phyloP scores from a whole-genome alignment of 1,140 invertebrate species.

The Colletes gigas region DNA sequence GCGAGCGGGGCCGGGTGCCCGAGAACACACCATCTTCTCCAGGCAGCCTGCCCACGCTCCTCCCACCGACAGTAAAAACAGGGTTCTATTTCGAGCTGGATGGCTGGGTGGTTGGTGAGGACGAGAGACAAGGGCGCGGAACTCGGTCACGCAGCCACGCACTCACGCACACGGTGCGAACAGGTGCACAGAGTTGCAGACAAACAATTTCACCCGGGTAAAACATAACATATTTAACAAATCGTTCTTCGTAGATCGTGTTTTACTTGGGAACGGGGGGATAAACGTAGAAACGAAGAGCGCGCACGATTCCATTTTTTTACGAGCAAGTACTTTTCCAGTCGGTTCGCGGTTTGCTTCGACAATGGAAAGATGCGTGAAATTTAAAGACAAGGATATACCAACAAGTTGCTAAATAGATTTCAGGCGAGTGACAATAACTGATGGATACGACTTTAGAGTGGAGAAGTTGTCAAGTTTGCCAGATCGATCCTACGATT shows the following conservation, averaged over 20 bases:
- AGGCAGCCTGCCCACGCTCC: constrained; percentile 34
- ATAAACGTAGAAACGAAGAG: too few species aligned
- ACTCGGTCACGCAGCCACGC: too few species aligned
- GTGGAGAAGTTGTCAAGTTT: too few species aligned
- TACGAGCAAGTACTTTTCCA: neutral
- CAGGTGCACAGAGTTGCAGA: constrained; percentile 56
- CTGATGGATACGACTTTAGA: neutral
- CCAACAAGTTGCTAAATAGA: neutral
- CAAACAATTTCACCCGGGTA: constrained; percentile 42
- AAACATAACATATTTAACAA: too few species aligned
- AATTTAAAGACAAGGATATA: neutral
- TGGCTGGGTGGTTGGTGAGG: neutral
- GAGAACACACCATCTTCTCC: constrained; percentile 7
- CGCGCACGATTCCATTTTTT: constrained; percentile 24
- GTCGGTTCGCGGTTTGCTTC: neutral
- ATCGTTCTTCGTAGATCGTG: neutral
- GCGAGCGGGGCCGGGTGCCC: constrained; percentile 10
- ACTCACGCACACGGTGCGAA: neutral
- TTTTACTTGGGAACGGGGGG: constrained; percentile 29
- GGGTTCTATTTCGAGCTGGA: constrained; percentile 18
- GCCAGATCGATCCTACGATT: too few species aligned
- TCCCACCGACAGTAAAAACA: neutral
- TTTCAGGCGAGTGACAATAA: neutral
- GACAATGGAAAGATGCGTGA: constrained; percentile 25
- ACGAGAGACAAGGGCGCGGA: too few species aligned